Evolutionary conservation across 2,113 vertebrate species (phyloP).

Genomic region (Phainopepla nitens): DNA sequence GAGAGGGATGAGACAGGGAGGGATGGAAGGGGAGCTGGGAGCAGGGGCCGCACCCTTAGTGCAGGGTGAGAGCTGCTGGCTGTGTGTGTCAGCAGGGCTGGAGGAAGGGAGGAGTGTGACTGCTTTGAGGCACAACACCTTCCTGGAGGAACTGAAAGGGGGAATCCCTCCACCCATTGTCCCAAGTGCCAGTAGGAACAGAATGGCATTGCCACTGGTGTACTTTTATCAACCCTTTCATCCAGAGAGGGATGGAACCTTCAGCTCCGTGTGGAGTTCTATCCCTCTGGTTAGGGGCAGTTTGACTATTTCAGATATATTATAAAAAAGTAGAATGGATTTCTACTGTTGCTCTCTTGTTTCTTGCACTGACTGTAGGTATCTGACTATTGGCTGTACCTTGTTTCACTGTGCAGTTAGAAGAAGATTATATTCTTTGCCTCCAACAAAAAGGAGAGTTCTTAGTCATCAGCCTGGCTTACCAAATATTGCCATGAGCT

Average conservation of each 20-base stretch:
- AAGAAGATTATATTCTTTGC: neutral
- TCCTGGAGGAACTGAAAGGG: neutral
- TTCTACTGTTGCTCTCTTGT: neutral
- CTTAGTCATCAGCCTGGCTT: neutral
- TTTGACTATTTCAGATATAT: neutral
- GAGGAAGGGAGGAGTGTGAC: fast-evolving
- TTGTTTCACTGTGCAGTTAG: fast-evolving
- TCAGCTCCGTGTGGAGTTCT: neutral
- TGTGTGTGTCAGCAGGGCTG: neutral
- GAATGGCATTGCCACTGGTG: neutral
- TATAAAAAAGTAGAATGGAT: neutral
- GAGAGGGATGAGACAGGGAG: fast-evolving
- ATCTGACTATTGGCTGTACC: neutral
- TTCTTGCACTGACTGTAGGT: neutral
- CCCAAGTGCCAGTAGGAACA: neutral
- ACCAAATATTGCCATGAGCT: neutral
- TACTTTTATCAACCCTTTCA: fast-evolving
- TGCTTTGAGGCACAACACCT: neutral
- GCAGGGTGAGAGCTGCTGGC: neutral
- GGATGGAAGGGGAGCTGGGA: neutral
- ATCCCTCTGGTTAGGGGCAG: neutral
- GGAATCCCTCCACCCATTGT: neutral
- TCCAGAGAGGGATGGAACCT: neutral
- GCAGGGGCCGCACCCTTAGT: fast-evolving
- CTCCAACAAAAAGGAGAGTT: neutral